phyloP scores from a whole-genome alignment of 2,888 invertebrate genomes.

The Drosophila phalerata region DNA sequence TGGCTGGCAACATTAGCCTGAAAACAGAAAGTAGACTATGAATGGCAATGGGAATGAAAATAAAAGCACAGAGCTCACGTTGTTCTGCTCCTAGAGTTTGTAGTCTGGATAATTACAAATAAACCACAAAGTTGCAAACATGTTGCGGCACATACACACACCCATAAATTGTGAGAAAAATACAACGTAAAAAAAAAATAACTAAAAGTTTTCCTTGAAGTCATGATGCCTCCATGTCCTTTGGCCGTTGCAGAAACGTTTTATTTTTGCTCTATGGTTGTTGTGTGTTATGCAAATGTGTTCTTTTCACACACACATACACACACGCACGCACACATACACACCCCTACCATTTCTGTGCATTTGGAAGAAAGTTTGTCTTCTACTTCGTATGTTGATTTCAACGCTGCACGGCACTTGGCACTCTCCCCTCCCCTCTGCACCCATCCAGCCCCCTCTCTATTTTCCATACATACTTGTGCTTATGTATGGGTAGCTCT shows the following conservation, averaged over 20 bases:
- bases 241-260: constrained; percentile 51
- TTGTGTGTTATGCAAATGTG: constrained; percentile 78
- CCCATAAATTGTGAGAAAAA: constrained; percentile 60
- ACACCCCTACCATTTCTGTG: constrained; percentile 23
- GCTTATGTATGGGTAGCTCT: constrained; percentile 13
- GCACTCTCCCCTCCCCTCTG: background rate
- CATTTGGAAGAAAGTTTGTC: constrained; percentile 67
- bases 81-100: constrained; percentile 52
- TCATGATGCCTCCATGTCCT: constrained; percentile 40
- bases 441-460: background rate
- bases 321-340: constrained; percentile 4
- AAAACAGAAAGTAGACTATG: background rate
- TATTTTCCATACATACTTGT: constrained; percentile 1
- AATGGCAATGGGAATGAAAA: background rate
- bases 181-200: constrained; percentile 15
- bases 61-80: constrained; percentile 38
- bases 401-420: constrained; percentile 38
- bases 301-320: constrained; percentile 36
- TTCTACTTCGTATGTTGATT: constrained; percentile 64
- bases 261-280: constrained; percentile 48
- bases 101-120: constrained; percentile 77
- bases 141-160: constrained; percentile 50
- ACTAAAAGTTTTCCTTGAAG: constrained; percentile 50
- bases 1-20: constrained; percentile 55
- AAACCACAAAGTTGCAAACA: constrained; percentile 81